A percentile compares a stretch with the other conserved stretches of the same genome.
These are phyloP conservation scores for Acanthopagrus latus DNA, from an alignment of 2,797 vertebrate genomes.

Conservation along the genomic window DNA sequence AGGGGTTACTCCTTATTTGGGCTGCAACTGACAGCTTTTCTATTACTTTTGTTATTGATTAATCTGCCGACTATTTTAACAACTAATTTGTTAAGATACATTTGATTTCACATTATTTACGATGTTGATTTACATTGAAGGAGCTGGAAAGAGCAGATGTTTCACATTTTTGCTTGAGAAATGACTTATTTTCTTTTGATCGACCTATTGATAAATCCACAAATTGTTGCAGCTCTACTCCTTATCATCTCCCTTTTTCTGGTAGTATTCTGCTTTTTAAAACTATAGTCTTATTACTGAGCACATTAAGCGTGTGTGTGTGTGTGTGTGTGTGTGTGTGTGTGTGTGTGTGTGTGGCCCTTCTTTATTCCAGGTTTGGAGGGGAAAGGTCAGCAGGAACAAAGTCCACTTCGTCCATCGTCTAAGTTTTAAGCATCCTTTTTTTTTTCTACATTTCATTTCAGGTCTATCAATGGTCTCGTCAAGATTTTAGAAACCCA, in stretches of 20 bases:
- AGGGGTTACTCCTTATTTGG: too few species aligned
- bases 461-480: conserved; percentile 95
- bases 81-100: too few species aligned
- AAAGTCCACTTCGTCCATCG: background rate
- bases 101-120: too few species aligned
- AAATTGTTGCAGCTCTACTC: background rate
- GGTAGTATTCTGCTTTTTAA: background rate
- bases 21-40: too few species aligned
- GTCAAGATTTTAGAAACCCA: conserved; percentile 94
- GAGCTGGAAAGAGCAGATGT: too few species aligned
- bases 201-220: too few species aligned
- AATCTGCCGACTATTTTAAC: too few species aligned
- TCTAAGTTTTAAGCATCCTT: background rate
- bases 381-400: background rate
- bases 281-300: background rate
- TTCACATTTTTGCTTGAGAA: too few species aligned
- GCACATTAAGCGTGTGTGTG: too few species aligned
- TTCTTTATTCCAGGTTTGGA: background rate
- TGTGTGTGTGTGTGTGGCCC: background rate
- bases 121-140: too few species aligned
- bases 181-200: too few species aligned
- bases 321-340: background rate
- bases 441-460: conserved; percentile 49
- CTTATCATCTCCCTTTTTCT: background rate
- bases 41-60: too few species aligned